Conservation (phyloP, 2,797 vertebrate species). For the Tokudaia muenninki region DNA sequence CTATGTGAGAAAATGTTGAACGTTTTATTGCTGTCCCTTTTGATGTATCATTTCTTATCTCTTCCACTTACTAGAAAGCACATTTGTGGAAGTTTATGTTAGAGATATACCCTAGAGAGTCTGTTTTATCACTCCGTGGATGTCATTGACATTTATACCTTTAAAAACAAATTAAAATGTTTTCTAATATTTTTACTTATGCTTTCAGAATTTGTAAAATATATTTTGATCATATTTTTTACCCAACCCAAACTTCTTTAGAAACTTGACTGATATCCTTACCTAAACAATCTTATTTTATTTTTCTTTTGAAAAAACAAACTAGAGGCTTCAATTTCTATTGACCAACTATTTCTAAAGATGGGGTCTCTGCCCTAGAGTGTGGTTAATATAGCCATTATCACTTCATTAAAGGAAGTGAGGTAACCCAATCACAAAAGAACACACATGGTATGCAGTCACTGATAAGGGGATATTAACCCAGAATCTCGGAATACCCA, state of each 20-base stretch:
- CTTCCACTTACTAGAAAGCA: too few relatives aligned
- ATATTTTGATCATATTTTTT: neutral
- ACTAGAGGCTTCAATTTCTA: neutral
- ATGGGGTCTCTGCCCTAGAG: neutral
- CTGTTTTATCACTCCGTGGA: neutral
- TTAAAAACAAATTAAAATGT: neutral
- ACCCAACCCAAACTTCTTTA: too few relatives aligned
- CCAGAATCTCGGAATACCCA: too few relatives aligned
- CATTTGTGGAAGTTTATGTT: neutral
- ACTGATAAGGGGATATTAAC: too few relatives aligned
- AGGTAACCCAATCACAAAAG: too few relatives aligned
- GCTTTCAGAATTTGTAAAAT: neutral
- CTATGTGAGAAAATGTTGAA: neutral
- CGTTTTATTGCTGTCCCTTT: too few relatives aligned
- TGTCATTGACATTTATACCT: neutral
- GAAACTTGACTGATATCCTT: neutral
- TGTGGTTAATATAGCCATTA: too few relatives aligned
- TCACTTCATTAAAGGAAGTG: too few relatives aligned
- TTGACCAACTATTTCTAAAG: neutral
- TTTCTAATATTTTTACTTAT: neutral
- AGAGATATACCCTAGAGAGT: neutral
- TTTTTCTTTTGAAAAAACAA: neutral
- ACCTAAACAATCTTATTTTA: neutral
- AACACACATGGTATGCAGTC: too few relatives aligned
- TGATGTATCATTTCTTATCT: too few relatives aligned